Conservation (phyloP, 2,113 vertebrate species). For the Peromyscus californicus region DNA sequence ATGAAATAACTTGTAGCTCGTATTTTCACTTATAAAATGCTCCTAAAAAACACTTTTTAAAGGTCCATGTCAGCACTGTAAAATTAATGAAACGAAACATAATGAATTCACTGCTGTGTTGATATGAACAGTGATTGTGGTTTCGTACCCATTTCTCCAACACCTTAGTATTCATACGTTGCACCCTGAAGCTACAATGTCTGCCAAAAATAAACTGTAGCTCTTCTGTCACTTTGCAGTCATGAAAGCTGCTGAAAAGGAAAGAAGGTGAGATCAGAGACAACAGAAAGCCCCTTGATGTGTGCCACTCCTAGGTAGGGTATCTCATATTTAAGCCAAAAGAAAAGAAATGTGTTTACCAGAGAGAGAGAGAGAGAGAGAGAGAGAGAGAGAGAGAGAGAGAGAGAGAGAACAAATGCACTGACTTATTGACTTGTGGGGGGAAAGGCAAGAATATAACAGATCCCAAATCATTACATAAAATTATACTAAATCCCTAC, state of each 20-base stretch:
- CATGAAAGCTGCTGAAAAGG: not conserved
- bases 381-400: not conserved
- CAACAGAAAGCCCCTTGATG: not conserved
- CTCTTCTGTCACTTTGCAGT: not conserved
- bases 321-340: not conserved
- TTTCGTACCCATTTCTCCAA: fast-evolving
- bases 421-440: not conserved
- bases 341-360: not conserved
- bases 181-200: not conserved
- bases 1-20: not conserved
- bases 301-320: not conserved
- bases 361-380: not conserved
- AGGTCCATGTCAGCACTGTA: not conserved
- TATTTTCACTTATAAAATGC: not conserved
- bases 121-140: not conserved
- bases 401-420: not conserved
- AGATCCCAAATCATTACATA: not conserved
- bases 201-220: not conserved
- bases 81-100: not conserved
- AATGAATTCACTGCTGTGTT: not conserved
- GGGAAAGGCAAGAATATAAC: not conserved
- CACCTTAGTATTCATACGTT: not conserved
- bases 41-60: not conserved
- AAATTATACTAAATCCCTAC: not conserved
- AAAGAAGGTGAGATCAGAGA: not conserved